Conservation (phyloP, 1,140 invertebrate genomes). For the Drosophila simulans region DNA sequence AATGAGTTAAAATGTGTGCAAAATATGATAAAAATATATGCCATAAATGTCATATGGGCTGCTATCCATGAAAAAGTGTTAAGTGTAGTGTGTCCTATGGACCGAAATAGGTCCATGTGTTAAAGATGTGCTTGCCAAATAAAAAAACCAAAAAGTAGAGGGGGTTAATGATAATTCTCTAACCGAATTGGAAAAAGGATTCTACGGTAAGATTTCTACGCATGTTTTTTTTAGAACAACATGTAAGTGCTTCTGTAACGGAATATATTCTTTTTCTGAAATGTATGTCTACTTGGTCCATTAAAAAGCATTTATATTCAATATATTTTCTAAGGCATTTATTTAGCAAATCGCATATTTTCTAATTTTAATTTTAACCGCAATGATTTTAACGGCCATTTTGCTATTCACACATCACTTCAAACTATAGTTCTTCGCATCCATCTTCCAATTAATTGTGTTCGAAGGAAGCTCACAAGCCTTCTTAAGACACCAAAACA, state of each 20-base stretch:
- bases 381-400: too few species aligned
- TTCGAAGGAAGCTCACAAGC: slow-evolving; percentile 15
- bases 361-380: too few species aligned
- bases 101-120: slow-evolving; percentile 28
- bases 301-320: too few species aligned
- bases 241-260: too few species aligned
- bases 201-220: slow-evolving; percentile 1
- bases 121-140: slow-evolving; percentile 15
- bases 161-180: background rate
- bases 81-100: background rate
- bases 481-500: background rate
- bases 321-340: too few species aligned
- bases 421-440: slow-evolving; percentile 6
- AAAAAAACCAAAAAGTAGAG: background rate
- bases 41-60: slow-evolving; percentile 41
- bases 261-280: too few species aligned
- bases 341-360: too few species aligned
- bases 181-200: background rate
- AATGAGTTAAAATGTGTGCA: slow-evolving; percentile 58
- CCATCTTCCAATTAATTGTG: slow-evolving; percentile 10
- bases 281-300: too few species aligned
- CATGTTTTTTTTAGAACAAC: background rate
- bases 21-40: slow-evolving; percentile 42
- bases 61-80: slow-evolving; percentile 43
- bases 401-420: background rate